Percentiles rank a stretch among this genome's conserved stretches.
These are phyloP conservation scores for Pentamera pediparva DNA, from an alignment of 53 echinoderm and acorn worm species.

Conservation along the genomic window DNA sequence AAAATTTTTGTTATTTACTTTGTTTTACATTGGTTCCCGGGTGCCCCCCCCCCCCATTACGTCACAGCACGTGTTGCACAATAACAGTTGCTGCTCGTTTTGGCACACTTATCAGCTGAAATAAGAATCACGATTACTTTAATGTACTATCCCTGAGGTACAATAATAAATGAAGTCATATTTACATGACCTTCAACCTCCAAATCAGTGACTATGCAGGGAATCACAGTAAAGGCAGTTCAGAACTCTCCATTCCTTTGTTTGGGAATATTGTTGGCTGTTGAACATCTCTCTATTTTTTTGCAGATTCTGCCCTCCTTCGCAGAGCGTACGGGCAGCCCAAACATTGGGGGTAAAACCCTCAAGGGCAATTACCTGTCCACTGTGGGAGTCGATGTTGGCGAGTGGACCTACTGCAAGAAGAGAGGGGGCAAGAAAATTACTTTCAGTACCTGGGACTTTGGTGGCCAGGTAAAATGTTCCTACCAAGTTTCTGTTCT, in stretches of 20 bases:
- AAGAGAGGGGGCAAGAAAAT: constrained; percentile 80
- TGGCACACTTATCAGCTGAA: too few relatives aligned
- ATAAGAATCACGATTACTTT: too few relatives aligned
- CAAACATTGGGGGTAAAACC: constrained; percentile 76
- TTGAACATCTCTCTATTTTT: not conserved
- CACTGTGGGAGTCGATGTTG: constrained; percentile 86
- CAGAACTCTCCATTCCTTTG: too few relatives aligned
- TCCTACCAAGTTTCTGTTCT: not conserved
- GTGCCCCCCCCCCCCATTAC: too few relatives aligned
- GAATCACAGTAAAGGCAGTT: too few relatives aligned
- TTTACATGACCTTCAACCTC: too few relatives aligned
- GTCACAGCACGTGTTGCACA: too few relatives aligned
- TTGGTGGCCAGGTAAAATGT: constrained; percentile 88
- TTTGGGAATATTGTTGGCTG: not conserved
- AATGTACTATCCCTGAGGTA: not conserved
- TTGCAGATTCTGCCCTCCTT: constrained; percentile 47
- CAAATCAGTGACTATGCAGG: too few relatives aligned
- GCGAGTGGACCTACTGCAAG: constrained; percentile 88
- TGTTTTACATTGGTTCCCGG: too few relatives aligned
- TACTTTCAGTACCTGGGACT: constrained; percentile 99
- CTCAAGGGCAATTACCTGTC: constrained; percentile 80
- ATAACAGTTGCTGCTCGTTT: too few relatives aligned
- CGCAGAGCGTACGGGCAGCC: constrained; percentile 77
- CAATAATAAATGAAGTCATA: too few relatives aligned
- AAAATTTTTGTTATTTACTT: too few relatives aligned